Evolutionary conservation across 2,113 vertebrate genomes (phyloP), one percentile per base, ranked within the genome.

Genomic region (Zapus hudsonius): DNA sequence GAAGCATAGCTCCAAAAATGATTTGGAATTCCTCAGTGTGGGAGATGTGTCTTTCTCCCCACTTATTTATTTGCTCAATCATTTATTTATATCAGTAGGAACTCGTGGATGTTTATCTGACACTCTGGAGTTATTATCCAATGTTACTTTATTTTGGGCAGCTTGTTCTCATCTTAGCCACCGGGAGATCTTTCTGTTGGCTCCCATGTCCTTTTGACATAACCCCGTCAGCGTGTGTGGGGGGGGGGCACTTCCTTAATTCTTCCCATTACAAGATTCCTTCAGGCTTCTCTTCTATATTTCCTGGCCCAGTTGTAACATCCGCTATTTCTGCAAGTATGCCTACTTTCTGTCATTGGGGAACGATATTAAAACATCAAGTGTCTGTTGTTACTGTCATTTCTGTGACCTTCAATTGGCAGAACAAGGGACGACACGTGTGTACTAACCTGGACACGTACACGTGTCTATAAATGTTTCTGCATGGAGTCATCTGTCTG

Each of bases 61-160:
- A 69, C 6, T 61, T 85, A 69, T 61, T 89, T 80, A 91, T 47
- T 79, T 83, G 22, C 57, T 38, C 47, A 57, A 57, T 86, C 29
- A 73, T 57, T 82, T 92, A 85, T 81, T 93, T 89, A 80, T 42
- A 72, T 75, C 81, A 84, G 44, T 42, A 40, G 29, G 29, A 57
- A 90, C n/a, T 44, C 27, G 6, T 57, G 59, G 36, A 40, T 92
- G 64, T 72, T 92, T 81, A 47, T 78, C 83, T 92, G 84, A 73
- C 17, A 81, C 67, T 92, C 61, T 63, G 78, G 78, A 70, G 73
- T 81, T 90, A 90, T 75, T 83, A 90, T 67, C 69, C 87, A 78
- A n/a, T 11, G 66, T 27, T 87, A 40, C 13, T 89, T 90, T 87
- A 66, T 88, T 93, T 89, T 72, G 23, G 52, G 91, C 69, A 63